Percentiles rank a stretch among this genome's conserved stretches.
These are phyloP conservation scores for Syngnathus typhle DNA, from an alignment of 2,113 vertebrate species.

Conservation along the genomic window DNA sequence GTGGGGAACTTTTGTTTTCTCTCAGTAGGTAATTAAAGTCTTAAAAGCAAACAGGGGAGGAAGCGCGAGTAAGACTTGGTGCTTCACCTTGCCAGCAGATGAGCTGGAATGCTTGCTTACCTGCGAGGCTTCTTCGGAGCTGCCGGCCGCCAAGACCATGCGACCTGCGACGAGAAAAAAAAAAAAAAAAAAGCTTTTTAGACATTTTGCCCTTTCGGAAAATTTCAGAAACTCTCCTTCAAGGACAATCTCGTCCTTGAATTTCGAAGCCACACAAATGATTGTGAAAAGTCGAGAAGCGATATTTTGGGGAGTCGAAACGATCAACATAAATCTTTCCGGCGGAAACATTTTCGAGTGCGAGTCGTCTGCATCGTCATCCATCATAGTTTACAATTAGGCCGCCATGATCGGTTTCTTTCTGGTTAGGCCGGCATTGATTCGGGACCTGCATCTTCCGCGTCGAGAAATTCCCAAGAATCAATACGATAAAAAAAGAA, in stretches of 20 bases:
- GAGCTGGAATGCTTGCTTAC: conserved; percentile 38
- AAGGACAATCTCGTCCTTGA: too few species aligned
- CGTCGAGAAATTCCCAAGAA: conserved; percentile 39
- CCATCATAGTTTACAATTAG: conserved; percentile 54
- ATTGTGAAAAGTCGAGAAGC: too few species aligned
- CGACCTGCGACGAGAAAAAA: conserved; percentile 45
- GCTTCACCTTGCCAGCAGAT: background rate
- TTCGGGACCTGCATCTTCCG: conserved; percentile 43
- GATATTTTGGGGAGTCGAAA: background rate
- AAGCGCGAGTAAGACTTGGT: conserved; percentile 1
- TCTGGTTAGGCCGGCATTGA: conserved; percentile 58
- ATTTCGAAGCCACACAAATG: too few species aligned
- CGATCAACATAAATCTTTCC: background rate
- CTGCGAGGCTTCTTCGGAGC: conserved; percentile 52
- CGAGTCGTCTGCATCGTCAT: background rate
- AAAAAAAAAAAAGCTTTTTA: too few species aligned
- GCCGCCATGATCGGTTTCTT: conserved; percentile 33
- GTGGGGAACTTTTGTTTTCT: conserved; percentile 6
- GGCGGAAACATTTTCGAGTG: background rate
- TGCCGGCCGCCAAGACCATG: conserved; percentile 39
- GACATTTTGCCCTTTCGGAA: background rate
- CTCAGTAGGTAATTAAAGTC: conserved; percentile 17
- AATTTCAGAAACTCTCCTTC: too few species aligned
- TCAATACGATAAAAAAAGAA: conserved; percentile 55
- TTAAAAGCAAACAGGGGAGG: conserved; percentile 1